phyloP scores from a whole-genome alignment of 1,140 invertebrate species.

The Orchesella cincta region DNA sequence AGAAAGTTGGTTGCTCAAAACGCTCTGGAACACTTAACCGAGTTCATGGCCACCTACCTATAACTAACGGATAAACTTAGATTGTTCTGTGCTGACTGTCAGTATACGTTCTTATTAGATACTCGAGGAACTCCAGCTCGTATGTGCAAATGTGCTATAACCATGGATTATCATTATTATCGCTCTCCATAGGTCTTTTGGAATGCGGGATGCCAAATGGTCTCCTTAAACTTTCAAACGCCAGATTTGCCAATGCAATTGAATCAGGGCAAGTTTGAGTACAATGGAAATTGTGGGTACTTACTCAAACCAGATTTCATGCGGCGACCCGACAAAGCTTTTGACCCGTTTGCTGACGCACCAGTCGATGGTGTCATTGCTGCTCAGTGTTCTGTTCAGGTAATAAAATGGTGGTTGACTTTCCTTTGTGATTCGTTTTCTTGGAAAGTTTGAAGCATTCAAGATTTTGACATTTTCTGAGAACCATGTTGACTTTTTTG shows the following conservation, averaged over 20 bases:
- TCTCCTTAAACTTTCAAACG: constrained; percentile 99
- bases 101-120: too few species aligned
- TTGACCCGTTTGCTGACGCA: constrained; percentile 97
- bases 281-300: constrained; percentile 95
- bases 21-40: too few species aligned
- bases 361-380: constrained; percentile 99
- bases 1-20: too few species aligned
- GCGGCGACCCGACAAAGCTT: constrained; percentile 90
- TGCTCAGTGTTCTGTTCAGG: constrained; percentile 94
- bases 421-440: neutral
- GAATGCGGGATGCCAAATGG: constrained; percentile 95
- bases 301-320: constrained; percentile 99
- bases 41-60: too few species aligned
- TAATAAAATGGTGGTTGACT: constrained; percentile 54
- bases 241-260: constrained; percentile 98
- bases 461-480: neutral
- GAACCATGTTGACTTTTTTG: constrained; percentile 21
- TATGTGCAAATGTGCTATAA: too few species aligned
- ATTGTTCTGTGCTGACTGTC: too few species aligned
- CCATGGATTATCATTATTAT: constrained; percentile 8
- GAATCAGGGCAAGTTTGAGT: constrained; percentile 99
- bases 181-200: constrained; percentile 72
- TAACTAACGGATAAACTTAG: too few species aligned
- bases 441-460: neutral
- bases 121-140: too few species aligned